Conservation (phyloP, 2,797 vertebrate species). For the Cheirogaleus major region DNA sequence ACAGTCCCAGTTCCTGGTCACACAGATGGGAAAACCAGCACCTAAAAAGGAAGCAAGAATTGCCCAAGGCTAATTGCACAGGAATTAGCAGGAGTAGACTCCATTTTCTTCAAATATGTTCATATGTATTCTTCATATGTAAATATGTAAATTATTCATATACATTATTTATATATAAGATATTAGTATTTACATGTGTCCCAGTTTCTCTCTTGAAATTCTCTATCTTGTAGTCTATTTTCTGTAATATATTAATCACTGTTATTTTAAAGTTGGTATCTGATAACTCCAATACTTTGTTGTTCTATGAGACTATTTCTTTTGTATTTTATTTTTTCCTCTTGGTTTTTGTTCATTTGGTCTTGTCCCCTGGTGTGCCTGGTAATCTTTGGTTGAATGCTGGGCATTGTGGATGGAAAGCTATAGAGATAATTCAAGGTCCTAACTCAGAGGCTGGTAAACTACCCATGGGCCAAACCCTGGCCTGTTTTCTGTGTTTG, state of each 20-base stretch:
- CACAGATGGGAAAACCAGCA: not conserved
- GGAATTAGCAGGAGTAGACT: not conserved
- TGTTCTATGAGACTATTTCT: not conserved
- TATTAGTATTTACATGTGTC: not conserved
- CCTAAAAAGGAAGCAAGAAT: not conserved
- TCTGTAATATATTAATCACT: not conserved
- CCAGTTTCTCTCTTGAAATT: not conserved
- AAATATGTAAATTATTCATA: not conserved
- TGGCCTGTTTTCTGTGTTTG: not conserved
- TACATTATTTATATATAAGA: not conserved
- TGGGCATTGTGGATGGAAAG: not conserved
- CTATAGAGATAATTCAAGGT: accelerated
- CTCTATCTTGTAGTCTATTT: not conserved
- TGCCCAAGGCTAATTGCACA: not conserved
- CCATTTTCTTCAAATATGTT: not conserved
- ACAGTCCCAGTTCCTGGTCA: accelerated
- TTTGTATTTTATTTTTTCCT: not conserved
- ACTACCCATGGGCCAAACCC: not conserved
- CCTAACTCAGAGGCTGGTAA: not conserved
- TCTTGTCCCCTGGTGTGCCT: not conserved
- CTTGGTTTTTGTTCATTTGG: not conserved
- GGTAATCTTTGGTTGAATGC: not conserved
- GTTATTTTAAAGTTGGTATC: not conserved
- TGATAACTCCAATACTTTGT: not conserved
- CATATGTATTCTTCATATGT: not conserved